phyloP scores from a whole-genome alignment of 2,888 invertebrate genomes.

The Hyles lineata region DNA sequence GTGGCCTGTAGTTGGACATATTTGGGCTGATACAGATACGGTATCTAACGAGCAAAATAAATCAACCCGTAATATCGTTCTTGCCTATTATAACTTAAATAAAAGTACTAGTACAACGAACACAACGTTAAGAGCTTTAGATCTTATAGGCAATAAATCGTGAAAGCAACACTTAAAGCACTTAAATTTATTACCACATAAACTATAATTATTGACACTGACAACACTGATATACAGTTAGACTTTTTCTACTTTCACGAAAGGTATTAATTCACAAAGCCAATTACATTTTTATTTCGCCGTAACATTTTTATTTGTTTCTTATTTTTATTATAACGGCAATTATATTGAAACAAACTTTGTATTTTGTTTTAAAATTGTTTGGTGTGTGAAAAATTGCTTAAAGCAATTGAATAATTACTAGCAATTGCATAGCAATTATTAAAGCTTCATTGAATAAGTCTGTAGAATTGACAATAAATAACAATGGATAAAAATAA shows the following conservation, averaged over 20 bases:
- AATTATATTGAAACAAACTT: neutral
- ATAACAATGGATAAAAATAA: no score
- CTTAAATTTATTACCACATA: constrained; percentile 22
- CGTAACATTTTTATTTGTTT: constrained; percentile 27
- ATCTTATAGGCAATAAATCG: constrained; percentile 14
- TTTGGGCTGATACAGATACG: neutral
- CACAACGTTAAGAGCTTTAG: neutral
- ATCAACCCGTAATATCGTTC: neutral
- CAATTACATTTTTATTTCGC: constrained; percentile 43
- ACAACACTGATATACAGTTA: constrained; percentile 46
- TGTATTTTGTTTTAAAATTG: neutral
- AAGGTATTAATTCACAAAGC: constrained; percentile 40
- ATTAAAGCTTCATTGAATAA: neutral
- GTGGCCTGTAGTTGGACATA: no score
- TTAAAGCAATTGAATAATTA: no score
- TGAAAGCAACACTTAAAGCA: neutral
- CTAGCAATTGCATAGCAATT: neutral
- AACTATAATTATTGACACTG: constrained; percentile 38
- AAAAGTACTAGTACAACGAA: constrained; percentile 2
- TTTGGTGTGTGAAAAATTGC: neutral
- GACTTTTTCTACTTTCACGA: constrained; percentile 49
- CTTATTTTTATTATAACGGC: constrained; percentile 16
- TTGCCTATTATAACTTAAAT: neutral
- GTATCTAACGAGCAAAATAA: neutral
- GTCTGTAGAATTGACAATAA: neutral